These are phyloP conservation scores for Sipha flava DNA, from an alignment of 1,140 invertebrate genomes.

Conservation along the genomic window DNA sequence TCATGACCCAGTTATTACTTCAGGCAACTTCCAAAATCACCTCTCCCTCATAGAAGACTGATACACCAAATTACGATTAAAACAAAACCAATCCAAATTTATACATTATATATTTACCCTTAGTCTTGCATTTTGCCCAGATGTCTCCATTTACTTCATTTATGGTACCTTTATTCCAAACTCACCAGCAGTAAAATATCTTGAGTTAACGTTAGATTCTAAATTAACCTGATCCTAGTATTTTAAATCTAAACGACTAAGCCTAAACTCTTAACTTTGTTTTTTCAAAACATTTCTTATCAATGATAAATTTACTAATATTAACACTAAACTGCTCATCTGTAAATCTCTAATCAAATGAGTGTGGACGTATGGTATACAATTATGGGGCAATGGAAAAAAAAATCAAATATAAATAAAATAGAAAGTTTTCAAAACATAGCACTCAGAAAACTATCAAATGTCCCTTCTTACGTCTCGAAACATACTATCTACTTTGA, in stretches of 20 bases:
- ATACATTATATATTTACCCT: too few species aligned
- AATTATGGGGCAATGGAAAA: conserved; percentile 41
- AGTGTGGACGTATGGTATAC: conserved; percentile 41
- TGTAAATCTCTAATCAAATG: conserved; percentile 41
- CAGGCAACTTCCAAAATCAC: too few species aligned
- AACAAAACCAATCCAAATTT: too few species aligned
- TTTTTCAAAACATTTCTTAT: not conserved
- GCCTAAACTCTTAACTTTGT: not conserved
- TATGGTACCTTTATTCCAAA: too few species aligned
- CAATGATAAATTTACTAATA: conserved; percentile 36
- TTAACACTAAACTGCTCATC: conserved; percentile 40
- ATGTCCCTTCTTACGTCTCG: not conserved
- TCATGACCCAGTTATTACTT: too few species aligned
- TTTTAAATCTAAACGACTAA: not conserved
- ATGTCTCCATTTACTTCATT: too few species aligned
- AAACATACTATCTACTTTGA: too few species aligned
- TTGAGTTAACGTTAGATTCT: not conserved
- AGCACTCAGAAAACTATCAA: not conserved
- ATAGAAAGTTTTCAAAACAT: conserved; percentile 34
- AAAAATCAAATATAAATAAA: conserved; percentile 37
- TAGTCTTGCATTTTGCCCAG: too few species aligned
- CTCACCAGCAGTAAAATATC: not conserved
- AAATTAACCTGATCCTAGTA: not conserved
- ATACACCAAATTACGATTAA: too few species aligned
- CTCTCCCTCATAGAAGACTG: too few species aligned